Base-by-base conservation (phyloP, 2,888 invertebrate genomes). In the Argyresthia goedartella region DNA sequence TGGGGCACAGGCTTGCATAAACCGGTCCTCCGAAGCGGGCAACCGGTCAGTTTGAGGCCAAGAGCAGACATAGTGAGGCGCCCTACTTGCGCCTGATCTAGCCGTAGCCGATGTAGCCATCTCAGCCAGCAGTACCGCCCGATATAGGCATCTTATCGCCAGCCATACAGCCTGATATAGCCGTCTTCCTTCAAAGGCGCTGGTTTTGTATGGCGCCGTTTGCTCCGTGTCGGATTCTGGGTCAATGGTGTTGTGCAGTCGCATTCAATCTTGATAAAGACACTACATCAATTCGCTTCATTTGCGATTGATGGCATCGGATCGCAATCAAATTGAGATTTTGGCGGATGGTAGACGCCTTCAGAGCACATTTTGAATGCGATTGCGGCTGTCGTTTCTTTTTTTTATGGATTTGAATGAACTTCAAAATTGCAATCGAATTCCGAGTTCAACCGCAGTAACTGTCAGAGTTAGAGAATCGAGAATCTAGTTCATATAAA, bases 21-120 rank as follows among this genome's bases (percentile, higher is more conserved):
- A 84, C 85, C 85, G 82, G 85, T 84, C 72, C 64, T 62, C 73
- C 82, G 76, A 81, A 82, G 76, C 84, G 76, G 84, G 82, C 63
- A 78, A 76, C 81, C 75, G 78, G 66, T 66, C 70, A 76, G 66
- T 66, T 75, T 75, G 77, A 77, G 85, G 81, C 76, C 81, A 77
- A 76, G 72, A 72, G 67, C 71, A 70, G 65, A 64, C 51, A 56
- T 56, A 56, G 55, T 50, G 58, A 59, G 59, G 55, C 66, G 65
- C 70, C 78, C 82, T 79, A 82, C 77, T 71, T 79, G 71, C 66
- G 63, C 39, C 39, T 39, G 9, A 39, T 8, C 25, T 25, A 25
- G 25, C 25, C 25, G 25, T 25, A 25, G 25, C 25, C 25, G n/a
- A n/a, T n/a, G n/a, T n/a, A n/a, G n/a, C n/a, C n/a, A 49, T 34